Evolutionary conservation across 1,140 invertebrate genomes (phyloP).

Genomic region (Cydia strobilella): DNA sequence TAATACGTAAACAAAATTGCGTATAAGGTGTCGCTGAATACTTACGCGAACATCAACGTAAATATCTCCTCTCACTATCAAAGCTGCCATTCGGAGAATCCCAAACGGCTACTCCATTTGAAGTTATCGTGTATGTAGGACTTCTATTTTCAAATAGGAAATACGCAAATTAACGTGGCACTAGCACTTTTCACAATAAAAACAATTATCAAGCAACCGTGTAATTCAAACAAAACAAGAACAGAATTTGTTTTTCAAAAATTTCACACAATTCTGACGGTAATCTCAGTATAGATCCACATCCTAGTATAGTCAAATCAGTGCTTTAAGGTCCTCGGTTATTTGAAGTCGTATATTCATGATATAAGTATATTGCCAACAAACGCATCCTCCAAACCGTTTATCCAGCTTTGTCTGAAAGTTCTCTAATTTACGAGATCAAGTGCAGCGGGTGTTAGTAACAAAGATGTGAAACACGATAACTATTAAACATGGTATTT

Average conservation of each 20-base stretch:
- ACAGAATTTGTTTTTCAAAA: no score
- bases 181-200: not conserved
- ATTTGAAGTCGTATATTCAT: not conserved
- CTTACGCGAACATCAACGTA: not conserved
- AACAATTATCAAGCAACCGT: not conserved
- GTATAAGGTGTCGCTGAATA: slow-evolving; percentile 54
- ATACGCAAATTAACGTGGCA: not conserved
- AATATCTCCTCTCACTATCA: not conserved
- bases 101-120: no score
- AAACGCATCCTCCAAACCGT: not conserved
- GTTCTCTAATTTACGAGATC: slow-evolving; percentile 9
- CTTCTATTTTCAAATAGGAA: not conserved
- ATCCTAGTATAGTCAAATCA: no score
- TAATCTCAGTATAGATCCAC: no score
- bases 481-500: slow-evolving; percentile 24
- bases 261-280: no score
- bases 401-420: not conserved
- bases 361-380: not conserved
- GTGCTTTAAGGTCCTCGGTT: not conserved
- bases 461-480: slow-evolving; percentile 15
- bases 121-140: no score
- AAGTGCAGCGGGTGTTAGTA: slow-evolving; percentile 15
- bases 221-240: no score
- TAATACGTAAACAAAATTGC: slow-evolving; percentile 37
- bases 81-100: not conserved